Evolutionary conservation across 2,113 vertebrate species (phyloP).

Genomic region (Calyptommatus sinebrachiatus): DNA sequence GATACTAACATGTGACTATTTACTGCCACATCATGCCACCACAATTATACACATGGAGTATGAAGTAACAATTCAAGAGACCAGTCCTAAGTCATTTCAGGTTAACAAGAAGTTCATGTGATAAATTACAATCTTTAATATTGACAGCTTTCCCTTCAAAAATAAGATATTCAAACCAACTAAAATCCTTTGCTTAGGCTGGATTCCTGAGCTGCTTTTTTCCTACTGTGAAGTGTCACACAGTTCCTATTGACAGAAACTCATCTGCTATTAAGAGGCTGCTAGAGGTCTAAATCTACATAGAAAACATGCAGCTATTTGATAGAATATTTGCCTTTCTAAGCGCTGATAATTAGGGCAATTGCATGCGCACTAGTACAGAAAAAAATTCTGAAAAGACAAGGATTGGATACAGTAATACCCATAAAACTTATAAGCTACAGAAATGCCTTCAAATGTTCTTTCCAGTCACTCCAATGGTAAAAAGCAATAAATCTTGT

Average conservation of each 20-base stretch:
- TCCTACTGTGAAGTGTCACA: background rate
- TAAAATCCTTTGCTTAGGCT: background rate
- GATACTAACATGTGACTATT: constrained; percentile 7
- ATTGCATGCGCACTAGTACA: background rate
- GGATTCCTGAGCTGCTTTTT: background rate
- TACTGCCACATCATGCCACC: background rate
- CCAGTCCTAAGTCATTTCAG: background rate
- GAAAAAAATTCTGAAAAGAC: background rate
- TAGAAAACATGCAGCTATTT: background rate
- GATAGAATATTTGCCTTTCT: background rate
- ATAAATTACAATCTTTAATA: background rate
- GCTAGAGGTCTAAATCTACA: background rate
- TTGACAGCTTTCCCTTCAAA: background rate
- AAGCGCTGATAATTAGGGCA: background rate
- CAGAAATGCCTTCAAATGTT: background rate
- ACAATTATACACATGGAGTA: background rate
- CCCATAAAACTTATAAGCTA: background rate
- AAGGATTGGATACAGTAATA: background rate
- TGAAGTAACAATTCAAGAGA: background rate
- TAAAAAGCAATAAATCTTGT: background rate
- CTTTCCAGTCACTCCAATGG: background rate
- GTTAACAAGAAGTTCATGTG: background rate
- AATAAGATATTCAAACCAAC: background rate
- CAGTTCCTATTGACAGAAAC: background rate
- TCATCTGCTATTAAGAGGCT: background rate